Evolutionary conservation across 2,888 invertebrate species (phyloP), one percentile per base, ranked within the genome.

Genomic region (Drosophila imparisetae): DNA sequence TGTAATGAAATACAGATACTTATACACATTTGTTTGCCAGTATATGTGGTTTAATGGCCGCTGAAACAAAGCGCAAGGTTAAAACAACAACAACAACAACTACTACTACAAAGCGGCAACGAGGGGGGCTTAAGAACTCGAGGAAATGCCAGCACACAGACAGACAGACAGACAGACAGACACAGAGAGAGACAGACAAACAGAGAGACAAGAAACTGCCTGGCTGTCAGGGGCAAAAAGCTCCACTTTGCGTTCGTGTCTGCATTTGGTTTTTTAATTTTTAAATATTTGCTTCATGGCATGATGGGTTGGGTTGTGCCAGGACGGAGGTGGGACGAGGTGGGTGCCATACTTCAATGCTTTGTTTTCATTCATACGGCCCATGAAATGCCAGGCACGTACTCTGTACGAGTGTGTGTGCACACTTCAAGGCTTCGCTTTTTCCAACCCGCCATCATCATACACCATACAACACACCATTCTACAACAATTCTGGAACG

Each of bases 61-160:
- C 52, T 84, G 74, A 80, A 89, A 85, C 89, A 86, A 86, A 89
- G 86, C 80, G 64, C 85, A 85, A 85, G 85, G 89, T 84, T 85
- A 66, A 68, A 86, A 66, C 71, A 84, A 24, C 34, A 36, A 24
- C 53, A 36, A 11, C 64, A 72, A 38, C 62, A 72, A 30, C 55
- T 63, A 24, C 18, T 62, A 38, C 52, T 64, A 15, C 21, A 32
- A 62, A 52, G 49, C 64, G 32, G 32, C 32, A 32, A 32, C 32
- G 70, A 71, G 61, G 74, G 57, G 55, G 50, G 74, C 77, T 77
- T 83, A 83, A 81, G 81, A 81, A 82, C 83, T 82, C 73, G 76
- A 81, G 81, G 81, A 81, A 81, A 82, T 81, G 83, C 80, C 80
- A 80, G 55, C 55, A 77, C 73, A 80, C 74, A 75, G 53, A 48